Evolutionary conservation across 2,888 invertebrate species (phyloP).

Genomic region (Frankliniella fusca): DNA sequence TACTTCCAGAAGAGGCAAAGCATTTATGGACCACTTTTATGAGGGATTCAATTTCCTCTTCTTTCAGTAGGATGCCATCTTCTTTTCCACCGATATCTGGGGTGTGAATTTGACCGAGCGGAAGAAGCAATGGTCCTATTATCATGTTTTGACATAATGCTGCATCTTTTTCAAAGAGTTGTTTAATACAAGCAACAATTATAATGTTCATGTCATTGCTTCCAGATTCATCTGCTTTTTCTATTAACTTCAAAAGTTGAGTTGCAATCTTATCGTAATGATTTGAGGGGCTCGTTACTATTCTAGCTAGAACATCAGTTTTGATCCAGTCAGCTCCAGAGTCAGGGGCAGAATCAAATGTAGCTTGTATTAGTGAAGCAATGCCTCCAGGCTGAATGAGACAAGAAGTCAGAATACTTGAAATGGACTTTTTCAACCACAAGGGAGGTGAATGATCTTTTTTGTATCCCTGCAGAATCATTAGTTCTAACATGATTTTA

Average conservation of each 20-base stretch:
- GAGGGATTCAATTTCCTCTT: constrained; percentile 44
- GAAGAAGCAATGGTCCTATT: constrained; percentile 30
- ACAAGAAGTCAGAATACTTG: constrained; percentile 57
- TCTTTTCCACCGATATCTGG: not conserved
- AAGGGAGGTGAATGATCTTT: constrained; percentile 48
- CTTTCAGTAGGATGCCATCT: constrained; percentile 37
- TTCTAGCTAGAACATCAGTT: constrained; percentile 61
- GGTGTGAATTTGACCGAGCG: constrained; percentile 5
- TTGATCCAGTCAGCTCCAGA: constrained; percentile 62
- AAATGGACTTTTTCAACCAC: constrained; percentile 61
- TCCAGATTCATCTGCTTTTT: not conserved
- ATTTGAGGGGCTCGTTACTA: constrained; percentile 53
- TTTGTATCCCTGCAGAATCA: constrained; percentile 56
- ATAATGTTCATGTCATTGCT: constrained; percentile 24
- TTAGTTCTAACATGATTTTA: constrained; percentile 63
- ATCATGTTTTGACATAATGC: constrained; percentile 30
- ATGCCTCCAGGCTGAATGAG: constrained; percentile 62
- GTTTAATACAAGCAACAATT: constrained; percentile 25
- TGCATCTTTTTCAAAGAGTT: constrained; percentile 31
- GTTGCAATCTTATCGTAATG: constrained; percentile 41
- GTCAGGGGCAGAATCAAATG: constrained; percentile 59
- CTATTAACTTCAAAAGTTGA: constrained; percentile 41
- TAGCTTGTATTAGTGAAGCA: constrained; percentile 58
- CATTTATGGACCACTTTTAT: constrained; percentile 46
- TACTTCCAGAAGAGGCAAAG: constrained; percentile 44